Evolutionary conservation across 2,888 invertebrate species (phyloP).

Genomic region (Synanthedon formicaeformis): DNA sequence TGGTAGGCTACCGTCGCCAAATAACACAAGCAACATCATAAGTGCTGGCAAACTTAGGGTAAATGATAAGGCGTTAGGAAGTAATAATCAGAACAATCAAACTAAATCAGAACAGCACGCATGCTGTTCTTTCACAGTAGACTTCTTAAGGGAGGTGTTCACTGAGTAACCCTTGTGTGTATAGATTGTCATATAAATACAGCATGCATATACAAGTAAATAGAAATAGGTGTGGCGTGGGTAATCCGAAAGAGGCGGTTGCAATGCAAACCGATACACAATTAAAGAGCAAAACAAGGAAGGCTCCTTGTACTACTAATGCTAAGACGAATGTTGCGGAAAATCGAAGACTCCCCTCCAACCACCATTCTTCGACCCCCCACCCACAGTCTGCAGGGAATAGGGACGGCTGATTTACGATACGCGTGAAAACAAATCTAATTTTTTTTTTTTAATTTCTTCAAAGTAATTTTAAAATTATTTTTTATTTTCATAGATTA

Average conservation of each 20-base stretch:
- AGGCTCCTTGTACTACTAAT: constrained; percentile 51
- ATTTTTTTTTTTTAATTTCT: constrained; percentile 34
- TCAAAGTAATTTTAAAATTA: no score
- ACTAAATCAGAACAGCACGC: no score
- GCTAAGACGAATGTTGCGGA: constrained; percentile 70
- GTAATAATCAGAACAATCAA: no score
- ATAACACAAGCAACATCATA: no score
- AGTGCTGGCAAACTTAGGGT: no score
- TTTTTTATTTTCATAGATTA: no score
- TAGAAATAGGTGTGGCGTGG: not conserved
- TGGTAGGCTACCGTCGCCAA: no score
- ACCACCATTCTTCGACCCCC: constrained; percentile 28
- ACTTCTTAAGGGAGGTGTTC: no score
- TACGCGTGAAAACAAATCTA: constrained; percentile 32
- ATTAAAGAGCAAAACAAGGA: constrained; percentile 64
- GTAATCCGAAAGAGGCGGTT: constrained; percentile 12
- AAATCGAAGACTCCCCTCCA: constrained; percentile 53
- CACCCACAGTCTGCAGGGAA: not conserved
- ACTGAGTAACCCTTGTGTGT: no score
- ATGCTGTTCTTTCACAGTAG: no score
- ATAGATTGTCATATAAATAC: no score
- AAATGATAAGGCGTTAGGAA: no score
- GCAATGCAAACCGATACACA: constrained; percentile 56
- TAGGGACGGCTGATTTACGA: constrained; percentile 64
- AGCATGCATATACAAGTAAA: not conserved